A percentile compares a stretch with the other conserved stretches of the same genome.
phyloP scores from a whole-genome alignment of 2,797 vertebrate species.

The Myotis findleyi region DNA sequence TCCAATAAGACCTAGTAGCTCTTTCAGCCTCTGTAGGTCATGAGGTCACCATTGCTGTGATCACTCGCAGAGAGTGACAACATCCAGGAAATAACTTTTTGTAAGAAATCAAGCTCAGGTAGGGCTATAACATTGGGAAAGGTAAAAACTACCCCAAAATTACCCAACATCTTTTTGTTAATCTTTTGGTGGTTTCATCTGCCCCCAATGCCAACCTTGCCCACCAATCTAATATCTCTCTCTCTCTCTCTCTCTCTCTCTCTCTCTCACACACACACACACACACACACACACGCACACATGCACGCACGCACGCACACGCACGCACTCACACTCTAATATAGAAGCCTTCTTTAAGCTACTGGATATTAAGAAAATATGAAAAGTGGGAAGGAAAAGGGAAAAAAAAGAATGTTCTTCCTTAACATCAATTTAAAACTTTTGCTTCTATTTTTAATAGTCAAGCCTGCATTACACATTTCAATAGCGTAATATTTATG shows the following conservation, averaged over 20 bases:
- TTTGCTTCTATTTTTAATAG: constrained; percentile 27
- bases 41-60: not conserved
- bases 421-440: constrained; percentile 9
- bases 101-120: not conserved
- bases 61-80: not conserved
- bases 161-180: not conserved
- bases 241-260: not conserved
- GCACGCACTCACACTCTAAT: not conserved
- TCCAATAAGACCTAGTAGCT: constrained; percentile 10
- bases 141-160: not conserved
- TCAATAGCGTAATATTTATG: not conserved
- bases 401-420: not conserved
- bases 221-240: not conserved
- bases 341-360: not conserved
- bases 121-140: not conserved
- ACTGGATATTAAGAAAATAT: not conserved
- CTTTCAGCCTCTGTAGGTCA: not conserved
- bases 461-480: not conserved
- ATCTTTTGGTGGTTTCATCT: not conserved
- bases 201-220: not conserved
- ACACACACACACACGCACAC: not conserved
- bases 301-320: not conserved
- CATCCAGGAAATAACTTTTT: not conserved
- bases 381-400: not conserved
- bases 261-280: not conserved